phyloP scores from a whole-genome alignment of 2,113 vertebrate species.

The Pomatostomus ruficeps region DNA sequence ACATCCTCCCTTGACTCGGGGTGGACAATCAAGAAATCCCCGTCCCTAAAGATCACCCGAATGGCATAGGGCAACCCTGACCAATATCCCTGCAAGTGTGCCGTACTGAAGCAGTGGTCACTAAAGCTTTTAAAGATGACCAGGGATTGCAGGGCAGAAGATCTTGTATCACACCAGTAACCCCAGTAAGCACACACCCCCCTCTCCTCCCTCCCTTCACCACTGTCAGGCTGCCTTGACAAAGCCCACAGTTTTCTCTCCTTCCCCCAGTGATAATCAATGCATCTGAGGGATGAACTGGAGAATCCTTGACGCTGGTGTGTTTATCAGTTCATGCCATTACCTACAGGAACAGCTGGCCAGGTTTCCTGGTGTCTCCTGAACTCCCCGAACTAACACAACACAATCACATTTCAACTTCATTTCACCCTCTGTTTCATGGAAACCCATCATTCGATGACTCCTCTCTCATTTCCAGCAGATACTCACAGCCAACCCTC shows the following conservation, averaged over 20 bases:
- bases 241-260: background rate
- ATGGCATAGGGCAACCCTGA: accelerated
- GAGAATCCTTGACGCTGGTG: background rate
- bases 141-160: background rate
- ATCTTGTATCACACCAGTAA: background rate
- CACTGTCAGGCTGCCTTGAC: accelerated
- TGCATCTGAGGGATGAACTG: background rate
- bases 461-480: background rate
- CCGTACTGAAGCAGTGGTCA: background rate
- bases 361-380: background rate
- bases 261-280: background rate
- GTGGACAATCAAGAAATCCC: background rate
- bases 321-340: background rate
- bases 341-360: background rate
- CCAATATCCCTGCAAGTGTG: no score
- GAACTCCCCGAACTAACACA: background rate
- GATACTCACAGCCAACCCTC: background rate
- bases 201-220: background rate
- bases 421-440: background rate
- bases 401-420: background rate
- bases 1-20: background rate
- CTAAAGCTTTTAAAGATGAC: background rate
- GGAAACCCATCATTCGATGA: background rate
- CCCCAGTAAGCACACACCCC: accelerated
- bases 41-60: background rate